Evolutionary conservation across 2,113 vertebrate species (phyloP), one percentile per base, ranked within the genome.

Genomic region (Arenaria interpres): DNA sequence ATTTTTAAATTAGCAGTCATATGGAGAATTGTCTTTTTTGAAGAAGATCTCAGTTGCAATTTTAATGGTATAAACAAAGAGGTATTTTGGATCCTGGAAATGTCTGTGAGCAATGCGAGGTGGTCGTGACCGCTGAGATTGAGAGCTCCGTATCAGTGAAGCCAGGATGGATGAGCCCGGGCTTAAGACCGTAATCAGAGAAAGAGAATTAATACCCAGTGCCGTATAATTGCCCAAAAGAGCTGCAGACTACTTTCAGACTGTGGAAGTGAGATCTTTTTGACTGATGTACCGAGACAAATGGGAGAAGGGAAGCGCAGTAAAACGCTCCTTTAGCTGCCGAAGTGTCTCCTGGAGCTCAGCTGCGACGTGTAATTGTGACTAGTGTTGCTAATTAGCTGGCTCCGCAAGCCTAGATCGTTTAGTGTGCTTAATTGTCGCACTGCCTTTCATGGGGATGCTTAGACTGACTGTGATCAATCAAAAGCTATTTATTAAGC

Each of bases 311-410:
- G 33, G n/a, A 80, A 80, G 8, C 12, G 25, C 39, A 56, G 30
- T 64, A 45, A 41, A 82, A 63, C 2, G 10, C 32, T 43, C 18
- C 8, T 22, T 60, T 20, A 54, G 62, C 64, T 74, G 11, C 51
- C 27, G n/a, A 37, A 76, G 32, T 25, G 23, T 53, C 45, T 53
- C 12, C 25, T 69, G 83, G 43, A 83, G 79, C 28, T 90, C 62
- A 14, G 18, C 24, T 39, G 76, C 17, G 28, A 41, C 7, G 0
- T 6, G 2, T 0, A 0, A 4, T 60, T 41, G 57, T 76, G 62
- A 23, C 25, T 33, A 25, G 39, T 0, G 0, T 85, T 63, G 75
- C 35, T 83, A 46, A 80, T 86, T 51, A 96, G 20, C 71, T 86
- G 37, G 25, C 43, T 56, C 4, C 2, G 5, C 3, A 19, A 71